Conservation (phyloP, 2,113 vertebrate species). For the Neotragus pygmaeus region DNA sequence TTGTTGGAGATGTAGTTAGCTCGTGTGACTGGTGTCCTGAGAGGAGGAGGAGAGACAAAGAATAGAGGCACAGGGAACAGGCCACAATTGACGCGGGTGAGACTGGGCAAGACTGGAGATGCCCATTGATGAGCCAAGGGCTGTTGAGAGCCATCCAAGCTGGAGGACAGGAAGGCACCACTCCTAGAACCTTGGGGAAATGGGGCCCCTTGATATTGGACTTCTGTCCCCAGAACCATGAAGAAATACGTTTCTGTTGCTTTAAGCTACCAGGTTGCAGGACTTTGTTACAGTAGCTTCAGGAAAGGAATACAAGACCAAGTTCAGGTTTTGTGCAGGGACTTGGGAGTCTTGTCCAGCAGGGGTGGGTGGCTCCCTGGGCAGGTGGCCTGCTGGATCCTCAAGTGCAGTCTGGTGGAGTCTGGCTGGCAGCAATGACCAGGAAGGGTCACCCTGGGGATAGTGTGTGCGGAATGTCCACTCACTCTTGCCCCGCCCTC, state of each 20-base stretch:
- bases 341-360: not conserved
- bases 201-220: not conserved
- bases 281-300: not conserved
- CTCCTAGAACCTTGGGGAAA: not conserved
- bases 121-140: not conserved
- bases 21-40: not conserved
- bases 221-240: not conserved
- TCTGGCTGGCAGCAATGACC: not conserved
- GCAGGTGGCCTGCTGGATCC: not conserved
- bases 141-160: not conserved
- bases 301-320: not conserved
- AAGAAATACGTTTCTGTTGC: not conserved
- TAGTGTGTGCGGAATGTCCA: not conserved
- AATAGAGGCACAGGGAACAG: not conserved
- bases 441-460: not conserved
- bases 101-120: not conserved
- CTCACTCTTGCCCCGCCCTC: not conserved
- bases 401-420: not conserved
- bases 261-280: not conserved
- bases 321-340: not conserved
- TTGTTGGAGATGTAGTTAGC: not conserved
- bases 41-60: not conserved
- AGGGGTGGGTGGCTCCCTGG: too few relatives aligned
- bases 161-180: not conserved
- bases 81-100: not conserved